These are phyloP conservation scores for Synergus laeviventris DNA, from an alignment of 2,888 invertebrate genomes.

Conservation along the genomic window DNA sequence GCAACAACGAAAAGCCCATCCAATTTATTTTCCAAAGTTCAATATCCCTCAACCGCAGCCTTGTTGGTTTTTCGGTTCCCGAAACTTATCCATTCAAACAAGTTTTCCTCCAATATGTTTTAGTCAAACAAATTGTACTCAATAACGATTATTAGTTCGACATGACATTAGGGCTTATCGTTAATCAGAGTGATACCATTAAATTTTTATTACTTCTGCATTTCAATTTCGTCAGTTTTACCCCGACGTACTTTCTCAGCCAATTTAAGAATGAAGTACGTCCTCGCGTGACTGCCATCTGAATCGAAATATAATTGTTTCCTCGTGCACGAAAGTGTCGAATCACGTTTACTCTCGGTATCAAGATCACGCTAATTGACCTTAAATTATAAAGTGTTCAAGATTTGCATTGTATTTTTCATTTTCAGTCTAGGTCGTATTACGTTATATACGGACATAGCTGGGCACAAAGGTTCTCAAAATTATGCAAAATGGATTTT, in stretches of 20 bases:
- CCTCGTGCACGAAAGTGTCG: slow-evolving; percentile 38
- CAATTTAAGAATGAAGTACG: slow-evolving; percentile 45
- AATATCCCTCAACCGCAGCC: slow-evolving; percentile 30
- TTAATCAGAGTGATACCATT: slow-evolving; percentile 30
- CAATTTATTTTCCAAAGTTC: slow-evolving; percentile 17
- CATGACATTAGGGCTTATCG: slow-evolving; percentile 10
- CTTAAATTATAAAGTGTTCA: slow-evolving; percentile 20
- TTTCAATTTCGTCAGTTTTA: slow-evolving; percentile 34
- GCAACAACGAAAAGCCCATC: background rate
- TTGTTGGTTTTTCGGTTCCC: background rate
- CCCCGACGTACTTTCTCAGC: slow-evolving; percentile 48
- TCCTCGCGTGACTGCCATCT: slow-evolving; percentile 35
- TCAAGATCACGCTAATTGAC: slow-evolving; percentile 20
- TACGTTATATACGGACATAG: too few species aligned
- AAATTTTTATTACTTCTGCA: slow-evolving; percentile 37
- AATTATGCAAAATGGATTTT: too few species aligned
- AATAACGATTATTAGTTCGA: slow-evolving; percentile 16
- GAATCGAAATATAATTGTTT: slow-evolving; percentile 40
- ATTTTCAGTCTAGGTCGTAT: background rate
- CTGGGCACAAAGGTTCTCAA: too few species aligned
- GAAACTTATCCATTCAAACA: background rate
- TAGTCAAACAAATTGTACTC: background rate
- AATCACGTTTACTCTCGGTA: slow-evolving; percentile 28
- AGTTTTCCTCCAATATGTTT: background rate
- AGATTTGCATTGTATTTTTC: background rate